These are phyloP conservation scores for Bufotes viridis DNA, from an alignment of 2,797 vertebrate species.

Conservation along the genomic window DNA sequence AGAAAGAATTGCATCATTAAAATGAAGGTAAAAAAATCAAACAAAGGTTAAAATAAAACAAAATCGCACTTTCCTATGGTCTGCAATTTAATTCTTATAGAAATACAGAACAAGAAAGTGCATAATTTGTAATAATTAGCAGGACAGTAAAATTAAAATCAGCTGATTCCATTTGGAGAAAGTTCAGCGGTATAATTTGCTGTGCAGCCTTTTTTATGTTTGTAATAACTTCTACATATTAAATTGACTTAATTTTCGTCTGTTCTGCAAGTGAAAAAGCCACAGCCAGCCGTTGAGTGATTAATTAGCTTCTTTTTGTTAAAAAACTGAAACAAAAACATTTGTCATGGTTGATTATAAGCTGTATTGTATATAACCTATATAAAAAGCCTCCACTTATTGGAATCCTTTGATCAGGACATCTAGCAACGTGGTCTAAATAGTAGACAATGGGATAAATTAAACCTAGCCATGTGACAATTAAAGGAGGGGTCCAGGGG, in stretches of 20 bases:
- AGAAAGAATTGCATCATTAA: conserved; percentile 28
- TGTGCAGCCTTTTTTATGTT: neutral
- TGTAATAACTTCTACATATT: neutral
- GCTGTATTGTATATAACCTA: neutral
- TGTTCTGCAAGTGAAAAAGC: neutral
- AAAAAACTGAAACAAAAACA: neutral
- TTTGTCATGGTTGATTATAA: conserved; percentile 4
- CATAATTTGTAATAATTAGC: conserved; percentile 43
- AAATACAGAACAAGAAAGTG: conserved; percentile 9
- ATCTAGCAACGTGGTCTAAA: neutral
- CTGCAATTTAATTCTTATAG: conserved; percentile 24
- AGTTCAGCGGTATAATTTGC: conserved; percentile 25
- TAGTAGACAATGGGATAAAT: neutral
- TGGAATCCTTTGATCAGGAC: neutral
- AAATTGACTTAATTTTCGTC: conserved; percentile 4
- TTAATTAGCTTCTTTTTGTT: conserved; percentile 4
- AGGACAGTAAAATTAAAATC: conserved; percentile 14
- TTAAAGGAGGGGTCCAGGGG: neutral
- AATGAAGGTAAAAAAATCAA: conserved; percentile 3
- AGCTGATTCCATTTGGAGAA: conserved; percentile 22
- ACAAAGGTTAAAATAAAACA: neutral
- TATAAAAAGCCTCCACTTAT: neutral
- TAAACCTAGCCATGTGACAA: neutral
- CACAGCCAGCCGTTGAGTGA: neutral
- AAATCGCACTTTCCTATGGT: conserved; percentile 15